phyloP scores from a whole-genome alignment of 2,797 vertebrate species.

The Aldrovandia affinis region DNA sequence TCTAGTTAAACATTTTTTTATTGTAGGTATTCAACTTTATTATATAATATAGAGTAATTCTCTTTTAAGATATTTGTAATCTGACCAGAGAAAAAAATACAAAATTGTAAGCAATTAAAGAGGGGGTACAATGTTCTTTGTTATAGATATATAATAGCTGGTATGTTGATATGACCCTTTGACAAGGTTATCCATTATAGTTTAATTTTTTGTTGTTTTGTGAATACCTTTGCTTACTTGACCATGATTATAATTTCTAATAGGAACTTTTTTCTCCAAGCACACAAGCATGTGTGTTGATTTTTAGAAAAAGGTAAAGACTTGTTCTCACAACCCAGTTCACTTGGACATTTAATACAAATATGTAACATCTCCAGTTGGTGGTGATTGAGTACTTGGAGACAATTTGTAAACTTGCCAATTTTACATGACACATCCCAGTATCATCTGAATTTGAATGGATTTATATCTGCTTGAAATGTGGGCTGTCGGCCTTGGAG shows the following conservation, averaged over 20 bases:
- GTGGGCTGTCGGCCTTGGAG: neutral
- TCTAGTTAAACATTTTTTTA: neutral
- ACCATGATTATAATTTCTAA: neutral
- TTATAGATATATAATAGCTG: neutral
- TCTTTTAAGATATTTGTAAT: neutral
- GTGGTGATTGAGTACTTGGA: neutral
- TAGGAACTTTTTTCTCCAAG: neutral
- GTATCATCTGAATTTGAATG: neutral
- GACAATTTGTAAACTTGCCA: constrained; percentile 7
- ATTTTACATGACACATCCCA: neutral
- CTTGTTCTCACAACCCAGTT: neutral
- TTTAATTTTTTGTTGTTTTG: neutral
- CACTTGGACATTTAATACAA: too few relatives aligned
- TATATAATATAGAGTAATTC: neutral
- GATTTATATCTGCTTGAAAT: neutral
- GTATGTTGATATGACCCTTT: neutral
- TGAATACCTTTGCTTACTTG: neutral
- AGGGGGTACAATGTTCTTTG: neutral
- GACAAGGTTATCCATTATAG: neutral
- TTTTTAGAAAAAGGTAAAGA: neutral
- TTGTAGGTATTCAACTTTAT: neutral
- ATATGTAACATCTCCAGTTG: neutral
- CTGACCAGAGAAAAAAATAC: neutral
- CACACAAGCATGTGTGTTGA: neutral
- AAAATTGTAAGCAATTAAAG: neutral